These are phyloP conservation scores for Acronicta leporina DNA, from an alignment of 2,888 invertebrate genomes.

Conservation along the genomic window DNA sequence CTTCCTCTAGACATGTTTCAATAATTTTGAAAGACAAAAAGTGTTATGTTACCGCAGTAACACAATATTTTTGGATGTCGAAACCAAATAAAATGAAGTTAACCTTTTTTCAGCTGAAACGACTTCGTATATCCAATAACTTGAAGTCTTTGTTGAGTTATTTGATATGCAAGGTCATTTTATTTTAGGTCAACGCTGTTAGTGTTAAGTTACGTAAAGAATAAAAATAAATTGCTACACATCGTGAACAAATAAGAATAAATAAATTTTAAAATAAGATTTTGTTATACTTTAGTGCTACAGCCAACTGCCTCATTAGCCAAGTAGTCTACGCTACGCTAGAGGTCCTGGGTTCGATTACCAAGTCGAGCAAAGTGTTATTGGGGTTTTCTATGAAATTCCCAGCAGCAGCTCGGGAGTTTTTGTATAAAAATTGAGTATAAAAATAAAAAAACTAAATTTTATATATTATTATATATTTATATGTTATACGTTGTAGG, in stretches of 20 bases:
- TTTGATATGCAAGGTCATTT: conserved; percentile 26
- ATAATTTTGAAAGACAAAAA: background rate
- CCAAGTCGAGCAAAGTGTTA: no score
- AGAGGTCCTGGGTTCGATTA: no score
- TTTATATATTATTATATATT: no score
- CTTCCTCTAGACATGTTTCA: background rate
- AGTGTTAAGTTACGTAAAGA: background rate
- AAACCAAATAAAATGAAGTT: conserved; percentile 17
- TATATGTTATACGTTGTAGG: no score
- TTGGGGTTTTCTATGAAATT: no score
- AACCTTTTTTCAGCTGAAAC: conserved; percentile 31
- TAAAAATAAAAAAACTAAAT: no score
- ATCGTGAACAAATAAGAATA: no score
- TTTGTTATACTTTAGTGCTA: background rate
- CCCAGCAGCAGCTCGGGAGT: no score
- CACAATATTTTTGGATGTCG: conserved; percentile 4
- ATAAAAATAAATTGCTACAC: background rate
- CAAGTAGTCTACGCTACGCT: no score
- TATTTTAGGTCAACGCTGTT: conserved; percentile 14
- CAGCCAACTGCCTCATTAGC: no score
- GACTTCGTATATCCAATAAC: conserved; percentile 25
- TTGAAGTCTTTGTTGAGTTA: conserved; percentile 19
- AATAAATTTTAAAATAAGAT: background rate
- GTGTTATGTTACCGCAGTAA: background rate
- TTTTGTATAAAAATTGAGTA: no score